These are phyloP conservation scores for Papilio gigon DNA, from an alignment of 2,888 invertebrate species.

Conservation along the genomic window DNA sequence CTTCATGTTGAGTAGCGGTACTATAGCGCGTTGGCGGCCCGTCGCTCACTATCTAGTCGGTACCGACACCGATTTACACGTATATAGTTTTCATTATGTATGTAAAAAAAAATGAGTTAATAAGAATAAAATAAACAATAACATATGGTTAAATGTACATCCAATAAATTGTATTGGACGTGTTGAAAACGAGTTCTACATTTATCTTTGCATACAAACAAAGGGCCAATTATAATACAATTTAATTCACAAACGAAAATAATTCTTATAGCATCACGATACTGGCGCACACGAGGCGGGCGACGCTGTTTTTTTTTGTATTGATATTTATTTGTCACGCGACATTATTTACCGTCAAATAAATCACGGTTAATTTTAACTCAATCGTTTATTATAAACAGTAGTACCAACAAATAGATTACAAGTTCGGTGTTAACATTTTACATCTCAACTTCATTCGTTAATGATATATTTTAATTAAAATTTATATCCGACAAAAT, in stretches of 20 bases:
- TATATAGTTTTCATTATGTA: too few species aligned
- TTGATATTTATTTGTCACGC: conserved; percentile 38
- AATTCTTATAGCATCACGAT: conserved; percentile 33
- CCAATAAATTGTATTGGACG: conserved; percentile 19
- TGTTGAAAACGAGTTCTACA: conserved; percentile 21
- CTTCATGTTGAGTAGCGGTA: too few species aligned
- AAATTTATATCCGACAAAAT: conserved; percentile 11
- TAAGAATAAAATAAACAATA: neutral
- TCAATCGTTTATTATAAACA: neutral
- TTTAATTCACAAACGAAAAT: conserved; percentile 33
- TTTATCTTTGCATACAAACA: conserved; percentile 24
- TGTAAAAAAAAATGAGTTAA: too few species aligned
- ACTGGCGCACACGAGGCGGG: conserved; percentile 33
- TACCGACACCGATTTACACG: too few species aligned
- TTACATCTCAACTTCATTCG: neutral
- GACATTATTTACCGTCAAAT: conserved; percentile 22
- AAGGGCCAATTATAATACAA: conserved; percentile 31
- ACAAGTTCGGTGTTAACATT: too few species aligned
- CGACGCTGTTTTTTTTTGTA: conserved; percentile 25
- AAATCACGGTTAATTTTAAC: conserved; percentile 35
- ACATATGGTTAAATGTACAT: conserved; percentile 2
- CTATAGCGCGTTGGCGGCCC: too few species aligned
- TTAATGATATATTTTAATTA: neutral
- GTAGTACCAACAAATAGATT: neutral
- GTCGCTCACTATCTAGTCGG: too few species aligned